Conservation (phyloP, 1,140 invertebrate genomes). For the Daktulosphaira vitifoliae region DNA sequence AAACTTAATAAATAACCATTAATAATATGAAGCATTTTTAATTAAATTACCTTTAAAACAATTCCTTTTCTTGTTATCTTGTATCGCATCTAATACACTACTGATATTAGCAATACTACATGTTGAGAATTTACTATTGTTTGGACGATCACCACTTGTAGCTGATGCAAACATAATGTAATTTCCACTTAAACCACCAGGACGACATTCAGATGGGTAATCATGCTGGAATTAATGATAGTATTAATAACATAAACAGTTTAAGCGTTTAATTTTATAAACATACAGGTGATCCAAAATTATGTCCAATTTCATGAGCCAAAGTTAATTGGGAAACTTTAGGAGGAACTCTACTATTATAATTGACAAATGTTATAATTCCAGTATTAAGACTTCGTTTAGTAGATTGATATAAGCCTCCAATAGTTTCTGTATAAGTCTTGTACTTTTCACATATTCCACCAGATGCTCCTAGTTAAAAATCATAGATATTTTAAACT, state of each 20-base stretch:
- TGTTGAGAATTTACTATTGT: conserved; percentile 89
- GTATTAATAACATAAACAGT: conserved; percentile 33
- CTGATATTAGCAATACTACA: conserved; percentile 95
- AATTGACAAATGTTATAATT: conserved; percentile 98
- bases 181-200: conserved; percentile 80
- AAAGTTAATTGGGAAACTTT: conserved; percentile 96
- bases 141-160: conserved; percentile 83
- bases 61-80: conserved; percentile 85
- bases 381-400: conserved; percentile 95
- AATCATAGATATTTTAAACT: not conserved
- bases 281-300: conserved; percentile 93
- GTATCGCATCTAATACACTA: conserved; percentile 81
- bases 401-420: conserved; percentile 84
- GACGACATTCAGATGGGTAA: conserved; percentile 84
- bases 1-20: not conserved
- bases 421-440: conserved; percentile 89
- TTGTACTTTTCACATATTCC: conserved; percentile 99
- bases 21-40: not conserved
- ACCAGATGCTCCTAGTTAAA: conserved; percentile 75
- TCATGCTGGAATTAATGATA: conserved; percentile 64
- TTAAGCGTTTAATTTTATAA: conserved; percentile 24
- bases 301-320: conserved; percentile 98
- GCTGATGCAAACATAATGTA: conserved; percentile 97
- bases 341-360: conserved; percentile 90
- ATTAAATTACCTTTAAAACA: conserved; percentile 67